Conservation (phyloP, 2,113 vertebrate species). For the Thomomys bottae region DNA sequence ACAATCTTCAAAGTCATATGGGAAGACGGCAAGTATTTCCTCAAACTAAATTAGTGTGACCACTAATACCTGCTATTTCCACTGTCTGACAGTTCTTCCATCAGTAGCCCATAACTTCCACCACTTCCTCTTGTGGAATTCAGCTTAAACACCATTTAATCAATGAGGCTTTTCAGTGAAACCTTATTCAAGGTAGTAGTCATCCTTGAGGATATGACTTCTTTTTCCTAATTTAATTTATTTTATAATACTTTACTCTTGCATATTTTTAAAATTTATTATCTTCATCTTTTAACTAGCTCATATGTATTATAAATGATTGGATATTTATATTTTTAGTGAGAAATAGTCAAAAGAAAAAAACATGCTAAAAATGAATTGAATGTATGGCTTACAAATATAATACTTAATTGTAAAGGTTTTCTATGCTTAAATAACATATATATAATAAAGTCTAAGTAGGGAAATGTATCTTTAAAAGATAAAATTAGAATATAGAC, state of each 20-base stretch:
- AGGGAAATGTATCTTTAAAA: not conserved
- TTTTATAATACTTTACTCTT: not conserved
- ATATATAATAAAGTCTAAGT: not conserved
- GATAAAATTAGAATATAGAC: conserved; percentile 1
- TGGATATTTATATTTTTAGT: not conserved
- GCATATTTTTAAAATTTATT: not conserved
- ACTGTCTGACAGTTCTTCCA: not conserved
- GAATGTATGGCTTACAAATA: not conserved
- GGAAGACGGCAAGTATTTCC: not conserved
- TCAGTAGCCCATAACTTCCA: not conserved
- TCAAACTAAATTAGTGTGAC: not conserved
- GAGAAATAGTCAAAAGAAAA: not conserved
- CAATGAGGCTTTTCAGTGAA: not conserved
- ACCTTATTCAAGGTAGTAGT: not conserved
- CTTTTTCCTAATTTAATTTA: not conserved
- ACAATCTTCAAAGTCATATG: not conserved
- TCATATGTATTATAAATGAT: not conserved
- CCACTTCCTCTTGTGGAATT: not conserved
- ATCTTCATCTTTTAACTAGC: not conserved
- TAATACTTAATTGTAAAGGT: conserved; percentile 63
- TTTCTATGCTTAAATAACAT: not conserved
- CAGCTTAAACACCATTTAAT: not conserved
- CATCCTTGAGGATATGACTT: too few species aligned
- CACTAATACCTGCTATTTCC: not conserved
- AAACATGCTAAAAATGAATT: not conserved